Evolutionary conservation across 2,113 vertebrate species (phyloP), one percentile per base, ranked within the genome.

Genomic region (Guaruba guarouba): DNA sequence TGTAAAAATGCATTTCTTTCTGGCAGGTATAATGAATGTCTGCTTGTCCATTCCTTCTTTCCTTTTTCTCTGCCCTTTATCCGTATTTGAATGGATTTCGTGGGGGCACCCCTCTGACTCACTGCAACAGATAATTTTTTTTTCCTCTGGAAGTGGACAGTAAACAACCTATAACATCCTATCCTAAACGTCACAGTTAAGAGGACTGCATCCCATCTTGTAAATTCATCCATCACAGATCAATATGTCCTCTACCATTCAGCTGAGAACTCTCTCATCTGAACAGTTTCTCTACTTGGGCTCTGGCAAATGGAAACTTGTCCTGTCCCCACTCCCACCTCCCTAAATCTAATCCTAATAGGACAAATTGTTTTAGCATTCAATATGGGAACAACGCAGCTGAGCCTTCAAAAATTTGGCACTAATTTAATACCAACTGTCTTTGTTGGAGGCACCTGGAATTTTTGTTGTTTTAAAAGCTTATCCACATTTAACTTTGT

Each of bases 401-500:
- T 10, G 2, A 64, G 76, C 43, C 51, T 95, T 83, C 86, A 75
- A 24, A 57, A 71, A 81, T 68, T 70, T 75, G 82, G 29, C 46
- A 43, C 35, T 62, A 44, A 83, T 86, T 63, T 83, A 68, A 71
- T 86, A 44, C 11, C 13, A 8, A 41, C 52, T 90, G 22, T 89
- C 81, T 87, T 86, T 90, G 89, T 63, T 88, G 55, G 51, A 88
- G 51, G 39, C 1, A 12, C 55, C 75, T 68, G 52, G 43, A 70
- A 46, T 88, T 82, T 90, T 39, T 88, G 29, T 68, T 90, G 29
- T 68, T 46, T 88, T 68, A 93, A 86, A 94, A 90, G 64, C 57
- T 88, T 93, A 86, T 48, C 52, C 7, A 1, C 55, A 43, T 18
- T 88, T 61, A 74, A 59, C 79, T 90, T 93, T 78, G 48, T 90